Evolutionary conservation across 2,888 invertebrate genomes (phyloP).

Genomic region (Sphinx pinastri): DNA sequence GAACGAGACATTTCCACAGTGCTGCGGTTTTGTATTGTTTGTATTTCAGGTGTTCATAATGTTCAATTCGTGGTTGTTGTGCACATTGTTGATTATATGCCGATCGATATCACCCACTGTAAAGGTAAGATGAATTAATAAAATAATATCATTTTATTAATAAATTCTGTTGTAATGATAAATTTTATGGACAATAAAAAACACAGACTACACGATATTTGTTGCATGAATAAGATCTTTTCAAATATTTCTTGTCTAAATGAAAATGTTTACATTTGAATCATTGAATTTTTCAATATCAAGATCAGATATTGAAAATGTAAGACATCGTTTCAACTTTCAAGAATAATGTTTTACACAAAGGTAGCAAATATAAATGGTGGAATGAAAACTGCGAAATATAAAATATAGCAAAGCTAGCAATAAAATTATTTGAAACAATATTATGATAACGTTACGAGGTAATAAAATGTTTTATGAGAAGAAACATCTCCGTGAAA

Average conservation of each 20-base stretch:
- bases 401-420: background rate
- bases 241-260: no score
- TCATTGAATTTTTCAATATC: no score
- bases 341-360: no score
- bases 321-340: no score
- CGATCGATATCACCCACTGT: conserved; percentile 60
- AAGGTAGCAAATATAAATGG: no score
- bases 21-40: conserved; percentile 24
- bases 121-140: conserved; percentile 44
- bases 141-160: background rate
- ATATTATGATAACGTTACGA: conserved; percentile 5
- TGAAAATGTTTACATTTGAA: no score
- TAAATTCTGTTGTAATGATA: background rate
- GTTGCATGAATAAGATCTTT: no score
- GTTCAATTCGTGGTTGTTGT: conserved; percentile 59
- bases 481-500: background rate
- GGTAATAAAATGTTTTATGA: conserved; percentile 11
- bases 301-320: background rate
- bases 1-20: conserved; percentile 20
- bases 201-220: no score
- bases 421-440: background rate
- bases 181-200: no score
- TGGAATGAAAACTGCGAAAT: no score
- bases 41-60: conserved; percentile 59
- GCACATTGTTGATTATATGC: conserved; percentile 59